Base-by-base conservation (phyloP, 2,888 invertebrate species). In the Pristionchus exspectatus region DNA sequence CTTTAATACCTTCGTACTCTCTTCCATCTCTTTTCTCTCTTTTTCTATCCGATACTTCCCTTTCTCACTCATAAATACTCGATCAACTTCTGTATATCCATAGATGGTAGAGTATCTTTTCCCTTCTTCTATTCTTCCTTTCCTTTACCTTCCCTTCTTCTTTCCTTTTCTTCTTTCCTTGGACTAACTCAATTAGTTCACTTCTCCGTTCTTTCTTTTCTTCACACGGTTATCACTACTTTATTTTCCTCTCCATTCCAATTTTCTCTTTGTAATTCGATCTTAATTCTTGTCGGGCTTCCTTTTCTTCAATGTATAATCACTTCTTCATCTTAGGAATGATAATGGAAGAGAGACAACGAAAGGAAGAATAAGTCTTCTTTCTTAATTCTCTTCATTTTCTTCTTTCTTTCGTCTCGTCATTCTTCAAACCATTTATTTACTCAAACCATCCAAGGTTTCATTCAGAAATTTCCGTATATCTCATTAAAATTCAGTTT, bases 1-100 rank as follows among this genome's bases (percentile, higher is more conserved):
- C 69, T 69, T 69, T 69, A 69, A 69, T 69, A 69, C 69, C 69
- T 69, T 27, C 69, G 27, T 69, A 69, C 69, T 69, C 69, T 30
- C 30, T 27, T 69, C 69, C 69, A n/a, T 27, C 27, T 69, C 69
- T 69, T 69, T 30, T 69, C n/a, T 59, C 69, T 69, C 69, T 27
- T 69, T 27, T 30, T 4, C 30, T 30, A 59, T 59, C 59, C 59
- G 59, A 59, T 59, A 59, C 59, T 59, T 59, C 59, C 59, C 59
- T 21, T 59, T 59, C 59, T 59, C 59, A 21, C 59, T 59, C 59
- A 59, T 59, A 21, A 18, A 59, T 59, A 27, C 27, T 69, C 69
- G n/a, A n/a, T 69, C 69, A 27, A 27, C 14, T 30, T 69, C 69
- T 69, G 69, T 69, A 59, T 59, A 18, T 59, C 59, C 69, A 69